Evolutionary conservation across 2,113 vertebrate species (phyloP), one percentile per base, ranked within the genome.

Genomic region (Menura novaehollandiae): DNA sequence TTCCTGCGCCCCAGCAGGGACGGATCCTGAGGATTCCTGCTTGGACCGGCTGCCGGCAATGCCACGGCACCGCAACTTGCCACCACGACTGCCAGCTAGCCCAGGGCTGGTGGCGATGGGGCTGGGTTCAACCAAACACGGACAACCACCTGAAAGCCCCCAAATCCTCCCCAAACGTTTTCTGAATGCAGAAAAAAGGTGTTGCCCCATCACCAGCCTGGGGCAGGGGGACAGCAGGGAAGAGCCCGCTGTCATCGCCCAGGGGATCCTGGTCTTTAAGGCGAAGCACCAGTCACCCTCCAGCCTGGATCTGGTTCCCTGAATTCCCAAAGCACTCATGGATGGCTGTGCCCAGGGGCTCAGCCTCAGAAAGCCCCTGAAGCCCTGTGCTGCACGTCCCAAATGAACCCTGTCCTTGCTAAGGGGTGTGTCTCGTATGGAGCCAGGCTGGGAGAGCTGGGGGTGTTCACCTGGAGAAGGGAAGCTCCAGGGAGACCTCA

Each of bases 11-110:
- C 1, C 23, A 2, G 26, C 28, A 17, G 55, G 69, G 69, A 52
- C 0, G 5, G 30, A 69, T 74, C 32, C 46, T 17, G 16, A 30
- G 19, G 10, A 10, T 30, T 66, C 60, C 56, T 6, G 30, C 51
- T 30, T 8, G 23, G 24, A 43, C 52, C 7, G 24, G 17, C 53
- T 67, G 55, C 44, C 1, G 18, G 56, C 62, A 53, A 33, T 4
- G 19, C 44, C 44, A 21, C 0, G 1, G 66, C 63, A 44, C 51
- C 2, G 0, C 4, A 26, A 26, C 15, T 19, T 3, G 37, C 12
- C 72, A 59, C 47, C 8, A 1, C 0, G 0, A 32, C 32, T n/a
- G n/a, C 18, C 67, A 44, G 49, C 6, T 0, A 63, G 37, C 32
- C 63, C 44, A 22, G 23, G 13, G 27, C 59, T 62, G 11, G 12